A percentile compares a stretch with the other conserved stretches of the same genome.
These are phyloP conservation scores for Bucorvus abyssinicus DNA, from an alignment of 2,797 vertebrate genomes.

Conservation along the genomic window DNA sequence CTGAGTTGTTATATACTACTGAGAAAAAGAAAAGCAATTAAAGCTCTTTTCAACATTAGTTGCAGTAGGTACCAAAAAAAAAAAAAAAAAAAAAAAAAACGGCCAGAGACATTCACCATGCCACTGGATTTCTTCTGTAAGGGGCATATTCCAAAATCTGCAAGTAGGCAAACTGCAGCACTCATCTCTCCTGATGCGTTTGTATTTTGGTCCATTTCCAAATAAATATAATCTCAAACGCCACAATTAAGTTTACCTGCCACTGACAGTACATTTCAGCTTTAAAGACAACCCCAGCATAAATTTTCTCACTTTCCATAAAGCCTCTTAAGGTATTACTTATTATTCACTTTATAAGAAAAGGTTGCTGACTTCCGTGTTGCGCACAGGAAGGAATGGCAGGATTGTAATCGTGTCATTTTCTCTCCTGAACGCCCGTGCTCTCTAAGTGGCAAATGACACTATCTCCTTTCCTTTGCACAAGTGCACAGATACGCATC, in stretches of 20 bases:
- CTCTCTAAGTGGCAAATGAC: constrained; percentile 44
- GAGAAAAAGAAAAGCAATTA: neutral
- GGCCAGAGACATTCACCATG: neutral
- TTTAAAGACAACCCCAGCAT: neutral
- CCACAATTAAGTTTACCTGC: neutral
- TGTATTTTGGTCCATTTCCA: neutral
- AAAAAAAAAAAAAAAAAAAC: rapidly evolving
- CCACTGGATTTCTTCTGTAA: neutral
- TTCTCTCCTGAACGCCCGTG: constrained; percentile 18
- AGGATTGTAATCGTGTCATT: neutral
- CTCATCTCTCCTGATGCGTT: neutral
- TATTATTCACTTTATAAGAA: neutral
- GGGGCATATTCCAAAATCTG: neutral
- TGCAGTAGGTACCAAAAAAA: neutral
- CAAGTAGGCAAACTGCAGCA: neutral
- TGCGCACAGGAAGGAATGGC: neutral
- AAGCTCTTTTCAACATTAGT: neutral
- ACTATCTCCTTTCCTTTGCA: constrained; percentile 16
- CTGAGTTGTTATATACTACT: neutral
- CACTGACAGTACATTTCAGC: neutral
- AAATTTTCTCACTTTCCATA: neutral
- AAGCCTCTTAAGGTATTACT: neutral
- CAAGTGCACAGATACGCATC: constrained; percentile 34
- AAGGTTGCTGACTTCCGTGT: neutral
- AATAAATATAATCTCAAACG: neutral